phyloP scores from a whole-genome alignment of 1,140 invertebrate genomes.

The Caenorhabditis briggsae region DNA sequence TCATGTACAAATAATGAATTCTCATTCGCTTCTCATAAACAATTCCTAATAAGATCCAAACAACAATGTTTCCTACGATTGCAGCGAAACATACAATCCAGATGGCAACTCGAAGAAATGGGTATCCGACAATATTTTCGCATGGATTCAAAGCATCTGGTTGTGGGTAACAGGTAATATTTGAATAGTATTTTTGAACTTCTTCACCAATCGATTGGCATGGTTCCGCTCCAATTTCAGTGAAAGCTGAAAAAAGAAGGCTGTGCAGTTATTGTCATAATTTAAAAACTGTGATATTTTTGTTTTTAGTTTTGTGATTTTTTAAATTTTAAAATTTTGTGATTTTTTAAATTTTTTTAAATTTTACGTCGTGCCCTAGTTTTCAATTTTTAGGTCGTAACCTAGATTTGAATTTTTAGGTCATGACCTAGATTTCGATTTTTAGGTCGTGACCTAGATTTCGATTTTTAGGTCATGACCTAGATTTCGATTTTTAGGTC shows the following conservation, averaged over 20 bases:
- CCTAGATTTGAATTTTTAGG: too few species aligned
- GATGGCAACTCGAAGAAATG: conserved; percentile 85
- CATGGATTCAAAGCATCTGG: conserved; percentile 90
- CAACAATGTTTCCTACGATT: conserved; percentile 85
- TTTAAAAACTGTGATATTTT: too few species aligned
- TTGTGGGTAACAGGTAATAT: conserved; percentile 84
- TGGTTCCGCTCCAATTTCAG: conserved; percentile 49
- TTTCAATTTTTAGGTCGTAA: too few species aligned
- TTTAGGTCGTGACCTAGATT: too few species aligned
- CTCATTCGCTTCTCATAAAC: conserved; percentile 81
- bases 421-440: too few species aligned
- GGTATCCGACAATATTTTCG: conserved; percentile 89
- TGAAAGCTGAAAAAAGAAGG: not conserved
- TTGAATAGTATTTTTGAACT: conserved; percentile 63
- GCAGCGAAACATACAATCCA: conserved; percentile 85
- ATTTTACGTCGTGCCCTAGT: too few species aligned
- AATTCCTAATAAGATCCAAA: conserved; percentile 84
- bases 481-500: too few species aligned
- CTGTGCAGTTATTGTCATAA: too few species aligned
- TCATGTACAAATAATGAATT: conserved; percentile 88
- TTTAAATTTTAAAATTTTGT: too few species aligned
- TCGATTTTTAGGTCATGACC: too few species aligned
- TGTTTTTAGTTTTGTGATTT: too few species aligned
- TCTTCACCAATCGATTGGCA: conserved; percentile 53
- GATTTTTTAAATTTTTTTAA: too few species aligned